Conservation (phyloP, 2,797 vertebrate species). For the Pteronotus mesoamericanus region DNA sequence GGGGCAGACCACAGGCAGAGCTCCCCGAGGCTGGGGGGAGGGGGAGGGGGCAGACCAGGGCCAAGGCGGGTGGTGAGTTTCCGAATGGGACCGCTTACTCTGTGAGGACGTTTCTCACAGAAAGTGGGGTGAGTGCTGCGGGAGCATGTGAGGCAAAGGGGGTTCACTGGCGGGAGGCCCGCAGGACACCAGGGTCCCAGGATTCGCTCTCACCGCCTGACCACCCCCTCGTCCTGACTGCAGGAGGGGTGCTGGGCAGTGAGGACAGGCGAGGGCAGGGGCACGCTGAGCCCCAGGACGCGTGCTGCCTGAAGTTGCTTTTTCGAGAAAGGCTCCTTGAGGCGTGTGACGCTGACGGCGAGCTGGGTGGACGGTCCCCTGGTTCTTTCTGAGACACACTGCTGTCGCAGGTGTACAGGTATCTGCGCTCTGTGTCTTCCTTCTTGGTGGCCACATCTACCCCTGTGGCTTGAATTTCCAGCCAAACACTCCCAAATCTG, state of each 20-base stretch:
- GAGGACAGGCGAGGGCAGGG: background rate
- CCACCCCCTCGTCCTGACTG: background rate
- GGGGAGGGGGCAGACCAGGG: too few species aligned
- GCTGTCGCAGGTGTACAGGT: background rate
- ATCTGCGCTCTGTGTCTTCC: background rate
- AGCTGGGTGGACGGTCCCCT: background rate
- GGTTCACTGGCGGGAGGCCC: background rate
- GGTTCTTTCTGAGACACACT: background rate
- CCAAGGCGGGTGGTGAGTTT: background rate
- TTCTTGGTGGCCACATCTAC: background rate
- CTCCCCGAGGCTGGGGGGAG: background rate
- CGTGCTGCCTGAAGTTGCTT: background rate
- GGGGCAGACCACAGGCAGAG: background rate
- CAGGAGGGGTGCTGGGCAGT: fast-evolving
- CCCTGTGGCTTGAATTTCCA: background rate
- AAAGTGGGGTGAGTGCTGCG: background rate
- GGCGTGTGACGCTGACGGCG: background rate
- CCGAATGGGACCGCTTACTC: background rate
- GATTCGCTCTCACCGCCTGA: background rate
- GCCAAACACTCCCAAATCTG: background rate
- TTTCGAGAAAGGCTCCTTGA: background rate
- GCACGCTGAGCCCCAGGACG: background rate
- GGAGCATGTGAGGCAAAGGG: background rate
- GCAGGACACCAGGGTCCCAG: background rate
- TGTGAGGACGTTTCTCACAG: background rate